phyloP scores from a whole-genome alignment of 2,797 vertebrate species.

The Dallia pectoralis region DNA sequence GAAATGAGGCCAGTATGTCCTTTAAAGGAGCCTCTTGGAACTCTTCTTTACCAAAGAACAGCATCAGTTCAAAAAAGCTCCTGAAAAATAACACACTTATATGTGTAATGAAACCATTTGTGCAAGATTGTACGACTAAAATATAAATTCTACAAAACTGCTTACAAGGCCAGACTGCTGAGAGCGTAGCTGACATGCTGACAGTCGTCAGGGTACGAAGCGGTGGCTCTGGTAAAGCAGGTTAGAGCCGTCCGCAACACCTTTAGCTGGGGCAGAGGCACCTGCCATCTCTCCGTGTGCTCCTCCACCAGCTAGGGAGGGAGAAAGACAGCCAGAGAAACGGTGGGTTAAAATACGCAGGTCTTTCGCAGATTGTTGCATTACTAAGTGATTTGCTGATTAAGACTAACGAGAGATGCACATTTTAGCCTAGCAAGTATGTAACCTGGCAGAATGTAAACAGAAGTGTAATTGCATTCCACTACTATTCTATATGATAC shows the following conservation, averaged over 20 bases:
- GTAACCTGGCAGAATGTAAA: background rate
- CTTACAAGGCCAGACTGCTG: slow-evolving; percentile 97
- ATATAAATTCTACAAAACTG: slow-evolving; percentile 42
- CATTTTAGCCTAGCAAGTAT: no score
- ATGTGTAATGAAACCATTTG: background rate
- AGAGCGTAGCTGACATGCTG: slow-evolving; percentile 94
- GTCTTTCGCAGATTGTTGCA: background rate
- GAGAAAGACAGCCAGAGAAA: slow-evolving; percentile 11
- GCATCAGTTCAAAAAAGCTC: slow-evolving; percentile 98
- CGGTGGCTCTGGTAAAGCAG: slow-evolving; percentile 89
- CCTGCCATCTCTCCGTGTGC: slow-evolving; percentile 94
- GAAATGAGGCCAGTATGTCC: slow-evolving; percentile 92
- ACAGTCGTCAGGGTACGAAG: slow-evolving; percentile 90
- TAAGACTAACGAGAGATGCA: background rate
- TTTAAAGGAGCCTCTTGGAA: slow-evolving; percentile 95
- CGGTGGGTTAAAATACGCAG: background rate
- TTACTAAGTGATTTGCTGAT: background rate
- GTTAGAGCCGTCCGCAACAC: slow-evolving; percentile 91
- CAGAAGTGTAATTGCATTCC: background rate
- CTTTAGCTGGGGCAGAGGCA: slow-evolving; percentile 94
- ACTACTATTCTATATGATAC: background rate
- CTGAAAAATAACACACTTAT: slow-evolving; percentile 55
- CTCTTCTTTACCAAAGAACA: slow-evolving; percentile 97
- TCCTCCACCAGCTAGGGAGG: slow-evolving; percentile 88
- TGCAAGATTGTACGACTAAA: background rate